Conservation (phyloP, 1,140 invertebrate genomes). For the Psix sp. region DNA sequence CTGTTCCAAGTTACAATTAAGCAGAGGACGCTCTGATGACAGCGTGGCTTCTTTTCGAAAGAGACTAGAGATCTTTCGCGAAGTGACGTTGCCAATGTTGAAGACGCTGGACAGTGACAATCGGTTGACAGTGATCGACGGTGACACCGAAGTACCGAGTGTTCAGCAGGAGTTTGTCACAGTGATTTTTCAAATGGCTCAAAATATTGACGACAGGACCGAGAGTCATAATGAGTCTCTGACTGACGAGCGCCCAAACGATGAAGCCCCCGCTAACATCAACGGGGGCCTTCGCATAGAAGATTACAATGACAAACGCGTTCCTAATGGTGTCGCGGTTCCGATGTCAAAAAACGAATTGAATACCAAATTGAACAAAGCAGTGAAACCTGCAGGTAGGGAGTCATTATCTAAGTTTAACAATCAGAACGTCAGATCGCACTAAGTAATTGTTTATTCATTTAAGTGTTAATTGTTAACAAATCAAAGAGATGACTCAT, state of each 20-base stretch:
- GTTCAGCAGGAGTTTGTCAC: conserved; percentile 85
- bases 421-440: too few relatives aligned
- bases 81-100: conserved; percentile 90
- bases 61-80: conserved; percentile 89
- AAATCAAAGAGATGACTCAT: background rate
- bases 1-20: conserved; percentile 90
- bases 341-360: conserved; percentile 58
- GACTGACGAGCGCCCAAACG: conserved; percentile 63
- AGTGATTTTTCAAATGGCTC: conserved; percentile 82
- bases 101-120: conserved; percentile 88
- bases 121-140: conserved; percentile 87
- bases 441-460: too few relatives aligned
- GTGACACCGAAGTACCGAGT: conserved; percentile 85
- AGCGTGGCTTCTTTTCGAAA: conserved; percentile 89
- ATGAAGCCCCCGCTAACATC: conserved; percentile 52
- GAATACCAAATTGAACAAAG: conserved; percentile 1
- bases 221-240: background rate
- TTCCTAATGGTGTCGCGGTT: conserved; percentile 68
- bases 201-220: conserved; percentile 72
- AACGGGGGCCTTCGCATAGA: conserved; percentile 63
- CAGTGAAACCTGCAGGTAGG: too few relatives aligned
- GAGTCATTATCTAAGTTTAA: too few relatives aligned
- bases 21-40: conserved; percentile 87
- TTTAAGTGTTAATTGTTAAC: too few relatives aligned
- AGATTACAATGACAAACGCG: conserved; percentile 60